A percentile compares a stretch with the other conserved stretches of the same genome.
Conservation (phyloP, 2,797 vertebrate genomes). For the Micrastur ruficollis region DNA sequence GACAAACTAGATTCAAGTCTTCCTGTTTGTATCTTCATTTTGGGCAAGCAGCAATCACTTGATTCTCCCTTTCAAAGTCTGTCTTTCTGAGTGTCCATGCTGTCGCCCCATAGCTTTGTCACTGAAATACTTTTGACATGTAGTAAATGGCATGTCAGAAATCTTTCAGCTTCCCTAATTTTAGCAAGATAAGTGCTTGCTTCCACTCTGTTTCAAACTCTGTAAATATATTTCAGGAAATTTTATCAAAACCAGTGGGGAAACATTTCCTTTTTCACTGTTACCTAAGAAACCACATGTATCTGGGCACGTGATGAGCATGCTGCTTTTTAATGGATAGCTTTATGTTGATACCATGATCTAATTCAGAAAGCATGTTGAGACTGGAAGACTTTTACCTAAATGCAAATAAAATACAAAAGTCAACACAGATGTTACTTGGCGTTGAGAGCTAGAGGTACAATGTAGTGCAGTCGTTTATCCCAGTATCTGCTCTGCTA, state of each 20-base stretch:
- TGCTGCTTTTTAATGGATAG: background rate
- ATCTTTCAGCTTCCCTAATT: background rate
- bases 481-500: background rate
- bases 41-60: background rate
- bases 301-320: background rate
- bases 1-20: background rate
- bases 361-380: background rate
- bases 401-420: background rate
- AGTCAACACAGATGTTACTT: background rate
- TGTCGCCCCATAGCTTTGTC: background rate
- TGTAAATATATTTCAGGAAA: background rate
- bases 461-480: rapidly evolving
- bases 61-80: background rate
- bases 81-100: background rate
- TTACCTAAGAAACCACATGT: background rate
- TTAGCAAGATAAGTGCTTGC: background rate
- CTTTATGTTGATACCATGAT: background rate
- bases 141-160: background rate
- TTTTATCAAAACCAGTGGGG: background rate
- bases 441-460: background rate
- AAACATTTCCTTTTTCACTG: background rate
- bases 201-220: background rate
- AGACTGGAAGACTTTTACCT: background rate
- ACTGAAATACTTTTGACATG: background rate
- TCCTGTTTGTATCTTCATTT: background rate